Evolutionary conservation across 92 coral and sea anemone species (phyloP), one percentile per base, ranked within the genome.

Genomic region (Parazoanthus atlanticus): DNA sequence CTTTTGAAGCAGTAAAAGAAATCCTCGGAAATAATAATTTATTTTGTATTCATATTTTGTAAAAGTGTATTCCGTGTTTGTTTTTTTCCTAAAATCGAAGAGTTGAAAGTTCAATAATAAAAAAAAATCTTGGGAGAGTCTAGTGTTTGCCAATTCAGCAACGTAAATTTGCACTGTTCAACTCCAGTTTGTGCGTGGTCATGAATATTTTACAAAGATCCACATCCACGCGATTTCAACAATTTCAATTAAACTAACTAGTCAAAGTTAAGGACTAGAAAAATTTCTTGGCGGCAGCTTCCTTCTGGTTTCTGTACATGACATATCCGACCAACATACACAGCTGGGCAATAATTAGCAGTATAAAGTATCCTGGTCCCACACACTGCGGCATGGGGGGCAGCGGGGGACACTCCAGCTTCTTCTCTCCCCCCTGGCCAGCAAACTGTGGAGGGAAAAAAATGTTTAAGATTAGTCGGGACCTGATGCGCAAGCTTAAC

Each of bases 271-370:
- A n/a, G 28, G 89, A 74, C 88, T 88, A 97, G 91, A 94, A 97
- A 95, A 97, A 97, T 86, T 97, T 97, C 92, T 97, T 97, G n/a
- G 98, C 98, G 0, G 99, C 99, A 10, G 99, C 99, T 78, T 97
- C 99, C 56, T 95, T 97, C 87, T 97, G 99, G 89, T 94, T 95
- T 65, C 94, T 92, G 86, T 97, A 97, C 56, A 91, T 92, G 26
- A 97, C 88, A 79, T 97, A 97, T 46, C 97, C 95, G 32, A 94
- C 76, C 65, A 97, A 77, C 93, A 95, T 94, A 76, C 91, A 93
- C 34, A 97, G 65, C 78, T 97, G 99, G 49, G 93, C 91, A 25
- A 97, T 81, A 30, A 94, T 92, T 28, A 97, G 79, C 29, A 97
- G 91, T 38, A 97, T 94, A 71, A 97, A 97, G 78, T 96, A 95